A percentile compares a stretch with the other conserved stretches of the same genome.
phyloP scores from a whole-genome alignment of 1,140 invertebrate genomes.

The Capitella teleta region DNA sequence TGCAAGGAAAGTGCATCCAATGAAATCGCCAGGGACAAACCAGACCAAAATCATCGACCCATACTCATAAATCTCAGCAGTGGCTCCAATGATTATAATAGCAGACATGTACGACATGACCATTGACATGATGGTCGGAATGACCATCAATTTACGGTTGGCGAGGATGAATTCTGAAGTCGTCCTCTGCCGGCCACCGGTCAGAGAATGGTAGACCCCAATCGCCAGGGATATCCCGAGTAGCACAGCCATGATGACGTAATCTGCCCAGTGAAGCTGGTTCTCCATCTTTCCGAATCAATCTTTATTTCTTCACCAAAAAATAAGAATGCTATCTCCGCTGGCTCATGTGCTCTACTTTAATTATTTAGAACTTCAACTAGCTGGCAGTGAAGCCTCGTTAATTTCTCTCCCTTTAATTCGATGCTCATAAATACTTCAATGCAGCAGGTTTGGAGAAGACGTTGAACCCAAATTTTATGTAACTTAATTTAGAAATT shows the following conservation, averaged over 20 bases:
- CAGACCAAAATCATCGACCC: conserved; percentile 15
- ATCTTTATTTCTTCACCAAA: too few species aligned
- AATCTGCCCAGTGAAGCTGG: conserved; percentile 8
- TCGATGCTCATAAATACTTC: too few species aligned
- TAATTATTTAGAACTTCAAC: too few species aligned
- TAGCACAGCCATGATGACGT: conserved; percentile 4
- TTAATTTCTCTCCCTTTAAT: too few species aligned
- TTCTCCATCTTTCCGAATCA: too few species aligned
- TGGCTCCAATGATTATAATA: conserved; percentile 20
- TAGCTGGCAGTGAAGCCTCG: too few species aligned
- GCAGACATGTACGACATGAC: conserved; percentile 19
- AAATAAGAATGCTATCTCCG: too few species aligned
- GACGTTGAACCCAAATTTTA: too few species aligned
- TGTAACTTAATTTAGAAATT: too few species aligned
- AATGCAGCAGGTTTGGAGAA: too few species aligned
- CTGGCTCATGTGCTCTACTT: too few species aligned
- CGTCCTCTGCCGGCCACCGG: conserved; percentile 6
- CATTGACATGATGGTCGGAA: conserved; percentile 3
- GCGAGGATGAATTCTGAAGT: conserved; percentile 9
- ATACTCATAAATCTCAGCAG: conserved; percentile 19
- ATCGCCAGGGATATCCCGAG: conserved; percentile 3
- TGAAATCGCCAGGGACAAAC: neutral
- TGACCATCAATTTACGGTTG: conserved; percentile 7
- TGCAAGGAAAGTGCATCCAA: conserved; percentile 1
- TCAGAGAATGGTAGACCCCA: conserved; percentile 8